phyloP scores from a whole-genome alignment of 1,140 invertebrate species.

The Coenobita brevimanus region DNA sequence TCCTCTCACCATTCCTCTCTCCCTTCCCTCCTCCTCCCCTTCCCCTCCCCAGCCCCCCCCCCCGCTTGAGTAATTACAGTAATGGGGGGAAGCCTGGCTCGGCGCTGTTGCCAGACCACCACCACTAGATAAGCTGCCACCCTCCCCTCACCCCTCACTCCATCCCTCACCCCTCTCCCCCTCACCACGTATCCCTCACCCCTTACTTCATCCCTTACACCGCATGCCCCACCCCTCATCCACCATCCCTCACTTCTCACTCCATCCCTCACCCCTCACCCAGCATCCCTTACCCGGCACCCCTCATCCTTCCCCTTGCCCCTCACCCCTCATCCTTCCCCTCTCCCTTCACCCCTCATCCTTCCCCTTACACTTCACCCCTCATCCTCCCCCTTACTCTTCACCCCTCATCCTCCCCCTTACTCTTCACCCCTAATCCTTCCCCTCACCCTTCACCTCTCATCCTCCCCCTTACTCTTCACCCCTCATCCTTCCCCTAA shows the following conservation, averaged over 20 bases:
- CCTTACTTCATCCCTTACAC: neutral
- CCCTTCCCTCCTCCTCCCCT: neutral
- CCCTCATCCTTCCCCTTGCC: no score
- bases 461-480: neutral
- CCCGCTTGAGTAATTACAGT: slow-evolving; percentile 59
- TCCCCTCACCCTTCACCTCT: neutral
- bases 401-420: neutral
- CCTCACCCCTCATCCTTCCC: neutral
- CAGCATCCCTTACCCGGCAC: neutral
- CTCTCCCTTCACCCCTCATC: neutral
- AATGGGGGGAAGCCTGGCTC: slow-evolving; percentile 51
- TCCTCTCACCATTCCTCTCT: neutral
- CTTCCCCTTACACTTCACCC: neutral
- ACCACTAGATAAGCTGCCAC: slow-evolving; percentile 1
- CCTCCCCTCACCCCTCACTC: neutral
- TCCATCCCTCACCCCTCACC: neutral
- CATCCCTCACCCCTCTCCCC: neutral
- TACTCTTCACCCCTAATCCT: no score
- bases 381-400: neutral
- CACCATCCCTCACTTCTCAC: neutral
- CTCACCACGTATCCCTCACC: neutral
- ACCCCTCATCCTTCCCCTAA: no score
- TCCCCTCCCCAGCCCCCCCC: neutral
- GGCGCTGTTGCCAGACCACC: slow-evolving; percentile 31
- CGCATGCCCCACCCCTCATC: neutral